Conservation (phyloP, 2,888 invertebrate genomes). For the Limnephilus auricula region DNA sequence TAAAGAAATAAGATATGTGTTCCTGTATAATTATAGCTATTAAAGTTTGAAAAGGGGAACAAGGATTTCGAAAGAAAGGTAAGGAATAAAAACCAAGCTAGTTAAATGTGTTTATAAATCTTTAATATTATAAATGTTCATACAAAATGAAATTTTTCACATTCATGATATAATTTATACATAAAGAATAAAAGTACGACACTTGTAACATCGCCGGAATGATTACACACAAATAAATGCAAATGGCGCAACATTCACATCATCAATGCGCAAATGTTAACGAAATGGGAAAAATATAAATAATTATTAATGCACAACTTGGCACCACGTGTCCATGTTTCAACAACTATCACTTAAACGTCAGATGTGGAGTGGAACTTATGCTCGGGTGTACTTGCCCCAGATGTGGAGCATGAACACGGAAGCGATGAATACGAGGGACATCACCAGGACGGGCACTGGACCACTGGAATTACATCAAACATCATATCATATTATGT, state of each 20-base stretch:
- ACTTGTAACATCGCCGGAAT: constrained; percentile 62
- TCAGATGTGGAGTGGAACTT: constrained; percentile 67
- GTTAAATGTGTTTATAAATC: constrained; percentile 43
- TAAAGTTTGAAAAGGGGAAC: background rate
- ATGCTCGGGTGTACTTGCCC: constrained; percentile 97
- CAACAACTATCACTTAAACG: constrained; percentile 41
- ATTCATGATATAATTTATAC: constrained; percentile 40
- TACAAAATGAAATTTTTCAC: constrained; percentile 56
- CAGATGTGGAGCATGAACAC: constrained; percentile 99
- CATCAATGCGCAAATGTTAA: constrained; percentile 31
- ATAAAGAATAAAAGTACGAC: constrained; percentile 60
- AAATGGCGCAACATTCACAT: constrained; percentile 32
- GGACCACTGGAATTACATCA: constrained; percentile 87
- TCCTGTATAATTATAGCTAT: background rate
- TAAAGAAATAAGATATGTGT: background rate
- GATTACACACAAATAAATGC: constrained; percentile 62
- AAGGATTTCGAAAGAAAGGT: background rate
- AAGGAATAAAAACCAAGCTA: background rate
- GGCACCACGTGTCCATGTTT: constrained; percentile 42
- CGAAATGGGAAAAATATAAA: constrained; percentile 28
- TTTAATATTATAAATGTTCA: constrained; percentile 54
- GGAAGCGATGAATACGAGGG: constrained; percentile 98
- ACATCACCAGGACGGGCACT: constrained; percentile 99
- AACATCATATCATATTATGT: background rate
- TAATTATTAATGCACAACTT: constrained; percentile 38